Base-by-base conservation (phyloP, 2,888 invertebrate genomes). In the Cynaeus angustus region DNA sequence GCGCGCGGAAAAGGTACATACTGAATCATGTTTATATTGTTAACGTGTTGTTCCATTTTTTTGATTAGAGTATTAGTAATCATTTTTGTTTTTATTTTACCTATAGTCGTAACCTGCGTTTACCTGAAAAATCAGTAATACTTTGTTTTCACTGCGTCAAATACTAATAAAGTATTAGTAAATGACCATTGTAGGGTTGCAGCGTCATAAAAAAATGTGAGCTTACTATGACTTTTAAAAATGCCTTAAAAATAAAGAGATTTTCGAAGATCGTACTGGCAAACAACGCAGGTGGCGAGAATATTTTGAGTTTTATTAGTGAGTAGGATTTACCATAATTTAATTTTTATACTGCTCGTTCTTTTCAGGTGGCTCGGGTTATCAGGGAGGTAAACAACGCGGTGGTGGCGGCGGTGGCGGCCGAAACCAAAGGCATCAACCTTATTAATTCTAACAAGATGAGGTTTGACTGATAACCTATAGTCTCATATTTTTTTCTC, bases 341-440 rank as follows among this genome's bases (percentile, higher is more conserved):
- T 80, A 81, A 80, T 80, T 81, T 80, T 81, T 81, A 81, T 81
- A 81, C 81, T 79, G 80, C 81, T 79, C 73, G 75, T 79, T 74
- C 75, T 78, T 82, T 82, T 78, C 80, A 82, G 81, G 81, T 79
- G 79, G 78, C 53, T 73, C 46, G 43, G 80, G 81, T 21, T 93
- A 92, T 88, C 91, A 90, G 84, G 92, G 94, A 83, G 94, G 94
- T 87, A 94, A 94, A 89, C 94, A 94, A 85, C 93, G 94, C 84
- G 87, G 88, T 83, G 87, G 87, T 82, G 88, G 93, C 83, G 94
- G 94, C 86, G 86, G 87, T 83, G 88, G 89, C 76, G 91, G 92
- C 84, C 90, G 91, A 82, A 94, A 93, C 88, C 94, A 93, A 87
- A 92, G 94, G 90, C 94, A 94, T 89, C 94, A 94, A 88, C 94